Conservation (phyloP, 2,113 vertebrate species). For the Sterrhoptilus dennistouni region DNA sequence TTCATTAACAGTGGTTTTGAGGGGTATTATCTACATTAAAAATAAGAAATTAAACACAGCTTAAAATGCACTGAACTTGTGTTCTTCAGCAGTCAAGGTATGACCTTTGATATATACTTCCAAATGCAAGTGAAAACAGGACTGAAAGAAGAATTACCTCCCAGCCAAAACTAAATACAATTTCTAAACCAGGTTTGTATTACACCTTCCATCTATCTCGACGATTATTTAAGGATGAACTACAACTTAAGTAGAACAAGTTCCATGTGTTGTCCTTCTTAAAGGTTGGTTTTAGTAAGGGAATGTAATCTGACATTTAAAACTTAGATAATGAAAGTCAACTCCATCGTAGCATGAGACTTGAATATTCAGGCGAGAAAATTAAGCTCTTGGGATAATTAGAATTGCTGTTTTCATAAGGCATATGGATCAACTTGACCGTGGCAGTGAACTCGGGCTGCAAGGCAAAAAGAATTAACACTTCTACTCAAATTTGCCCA, state of each 20-base stretch:
- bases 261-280: background rate
- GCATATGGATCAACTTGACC: background rate
- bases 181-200: background rate
- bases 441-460: background rate
- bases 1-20: background rate
- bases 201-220: background rate
- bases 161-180: background rate
- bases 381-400: background rate
- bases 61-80: background rate
- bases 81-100: background rate
- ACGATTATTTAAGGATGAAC: background rate
- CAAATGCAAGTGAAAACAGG: background rate
- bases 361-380: background rate
- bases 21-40: background rate
- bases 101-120: background rate
- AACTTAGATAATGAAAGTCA: background rate
- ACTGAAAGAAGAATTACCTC: background rate
- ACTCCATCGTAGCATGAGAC: background rate
- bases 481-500: background rate
- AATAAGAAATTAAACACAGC: background rate
- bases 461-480: background rate
- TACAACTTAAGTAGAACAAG: background rate
- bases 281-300: background rate
- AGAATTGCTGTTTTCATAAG: background rate
- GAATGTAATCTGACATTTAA: background rate